phyloP scores from a whole-genome alignment of 2,888 invertebrate genomes.

The Cantharis lateralis region DNA sequence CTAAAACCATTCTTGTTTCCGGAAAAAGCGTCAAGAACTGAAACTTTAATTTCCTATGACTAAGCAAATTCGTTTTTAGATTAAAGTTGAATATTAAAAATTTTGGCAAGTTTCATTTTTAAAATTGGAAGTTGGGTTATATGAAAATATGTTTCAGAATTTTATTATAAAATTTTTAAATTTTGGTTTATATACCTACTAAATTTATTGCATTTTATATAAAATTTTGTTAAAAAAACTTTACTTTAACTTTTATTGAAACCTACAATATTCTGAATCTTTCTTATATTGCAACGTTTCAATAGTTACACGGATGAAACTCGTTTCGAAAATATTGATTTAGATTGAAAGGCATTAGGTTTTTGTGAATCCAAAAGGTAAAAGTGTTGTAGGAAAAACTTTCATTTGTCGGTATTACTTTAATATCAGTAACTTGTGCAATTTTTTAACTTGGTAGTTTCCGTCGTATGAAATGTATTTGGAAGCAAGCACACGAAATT shows the following conservation, averaged over 20 bases:
- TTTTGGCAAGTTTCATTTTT: background rate
- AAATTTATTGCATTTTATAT: background rate
- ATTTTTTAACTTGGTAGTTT: background rate
- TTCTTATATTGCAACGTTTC: background rate
- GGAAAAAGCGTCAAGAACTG: constrained; percentile 9
- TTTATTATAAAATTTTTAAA: background rate
- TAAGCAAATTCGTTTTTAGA: constrained; percentile 12
- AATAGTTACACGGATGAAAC: background rate
- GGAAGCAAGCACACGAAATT: background rate
- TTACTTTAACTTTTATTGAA: background rate
- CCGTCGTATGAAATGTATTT: background rate
- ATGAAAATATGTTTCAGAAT: background rate
- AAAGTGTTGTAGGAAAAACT: background rate
- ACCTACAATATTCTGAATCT: background rate
- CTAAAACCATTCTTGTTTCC: constrained; percentile 11
- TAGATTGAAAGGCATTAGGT: background rate
- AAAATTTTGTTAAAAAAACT: background rate
- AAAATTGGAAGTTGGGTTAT: background rate
- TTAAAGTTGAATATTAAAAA: constrained; percentile 1
- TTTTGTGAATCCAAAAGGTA: background rate
- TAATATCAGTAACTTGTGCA: background rate
- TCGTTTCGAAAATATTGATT: background rate
- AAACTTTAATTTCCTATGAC: constrained; percentile 6
- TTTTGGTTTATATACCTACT: background rate
- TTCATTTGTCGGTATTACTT: background rate